Conservation (phyloP, 2,113 vertebrate species). For the Meleagris gallopavo region DNA sequence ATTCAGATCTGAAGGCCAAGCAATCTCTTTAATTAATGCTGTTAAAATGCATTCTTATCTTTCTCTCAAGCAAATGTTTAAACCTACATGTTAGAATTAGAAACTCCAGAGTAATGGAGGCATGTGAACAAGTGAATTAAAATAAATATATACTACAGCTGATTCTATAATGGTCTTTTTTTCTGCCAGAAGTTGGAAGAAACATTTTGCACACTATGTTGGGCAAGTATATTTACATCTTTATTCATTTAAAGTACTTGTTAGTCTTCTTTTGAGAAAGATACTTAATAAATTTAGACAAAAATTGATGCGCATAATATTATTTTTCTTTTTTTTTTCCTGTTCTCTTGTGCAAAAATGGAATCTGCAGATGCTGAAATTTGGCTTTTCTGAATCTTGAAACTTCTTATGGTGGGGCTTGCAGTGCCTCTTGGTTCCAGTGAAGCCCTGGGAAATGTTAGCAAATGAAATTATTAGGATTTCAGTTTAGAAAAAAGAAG, state of each 20-base stretch:
- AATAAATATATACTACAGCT: background rate
- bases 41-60: background rate
- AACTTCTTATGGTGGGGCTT: background rate
- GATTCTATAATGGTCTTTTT: rapidly evolving
- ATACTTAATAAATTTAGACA: background rate
- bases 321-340: background rate
- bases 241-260: background rate
- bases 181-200: background rate
- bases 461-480: background rate
- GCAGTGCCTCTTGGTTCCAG: background rate
- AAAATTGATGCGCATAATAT: background rate
- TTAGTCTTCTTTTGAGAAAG: background rate
- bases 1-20: background rate
- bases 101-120: background rate
- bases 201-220: background rate
- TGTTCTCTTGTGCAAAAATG: background rate
- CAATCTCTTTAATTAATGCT: background rate
- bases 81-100: background rate
- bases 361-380: background rate
- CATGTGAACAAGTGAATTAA: background rate
- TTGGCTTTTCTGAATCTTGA: background rate
- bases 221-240: background rate
- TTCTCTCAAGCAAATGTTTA: background rate
- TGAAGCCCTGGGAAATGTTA: background rate
- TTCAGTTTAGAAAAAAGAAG: background rate